Evolutionary conservation across 1,140 invertebrate genomes (phyloP).

Genomic region (Bombus impatiens): DNA sequence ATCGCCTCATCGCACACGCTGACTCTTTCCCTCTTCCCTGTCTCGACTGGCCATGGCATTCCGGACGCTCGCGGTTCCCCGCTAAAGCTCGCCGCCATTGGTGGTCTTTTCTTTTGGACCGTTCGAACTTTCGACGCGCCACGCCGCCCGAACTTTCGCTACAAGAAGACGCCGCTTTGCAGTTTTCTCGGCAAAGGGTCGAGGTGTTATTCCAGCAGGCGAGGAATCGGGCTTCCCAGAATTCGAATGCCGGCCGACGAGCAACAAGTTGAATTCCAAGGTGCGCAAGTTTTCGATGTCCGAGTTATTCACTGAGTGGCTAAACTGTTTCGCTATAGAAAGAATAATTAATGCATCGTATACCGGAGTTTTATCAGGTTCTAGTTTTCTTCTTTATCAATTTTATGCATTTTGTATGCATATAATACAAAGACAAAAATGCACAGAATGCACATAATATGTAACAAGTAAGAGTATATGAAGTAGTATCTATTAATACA

Average conservation of each 20-base stretch:
- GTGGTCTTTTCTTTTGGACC: conserved; percentile 53
- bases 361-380: background rate
- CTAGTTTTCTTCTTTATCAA: background rate
- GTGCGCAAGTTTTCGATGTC: background rate
- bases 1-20: conserved; percentile 78
- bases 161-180: background rate
- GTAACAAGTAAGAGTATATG: no score
- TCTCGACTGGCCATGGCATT: background rate
- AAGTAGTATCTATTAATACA: no score
- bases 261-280: conserved; percentile 12
- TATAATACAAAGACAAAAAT: no score
- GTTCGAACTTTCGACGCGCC: background rate
- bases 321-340: background rate
- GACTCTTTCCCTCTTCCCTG: background rate
- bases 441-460: no score
- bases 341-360: background rate
- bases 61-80: conserved; percentile 1
- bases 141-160: background rate
- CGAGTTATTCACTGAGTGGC: background rate
- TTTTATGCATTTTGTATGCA: no score
- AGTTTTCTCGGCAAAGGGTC: background rate
- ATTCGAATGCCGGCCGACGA: background rate
- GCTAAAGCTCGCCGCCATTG: conserved; percentile 9
- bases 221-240: background rate
- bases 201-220: background rate